Evolutionary conservation across 1,140 invertebrate genomes (phyloP), one percentile per base, ranked within the genome.

Genomic region (Anastatus disparis): DNA sequence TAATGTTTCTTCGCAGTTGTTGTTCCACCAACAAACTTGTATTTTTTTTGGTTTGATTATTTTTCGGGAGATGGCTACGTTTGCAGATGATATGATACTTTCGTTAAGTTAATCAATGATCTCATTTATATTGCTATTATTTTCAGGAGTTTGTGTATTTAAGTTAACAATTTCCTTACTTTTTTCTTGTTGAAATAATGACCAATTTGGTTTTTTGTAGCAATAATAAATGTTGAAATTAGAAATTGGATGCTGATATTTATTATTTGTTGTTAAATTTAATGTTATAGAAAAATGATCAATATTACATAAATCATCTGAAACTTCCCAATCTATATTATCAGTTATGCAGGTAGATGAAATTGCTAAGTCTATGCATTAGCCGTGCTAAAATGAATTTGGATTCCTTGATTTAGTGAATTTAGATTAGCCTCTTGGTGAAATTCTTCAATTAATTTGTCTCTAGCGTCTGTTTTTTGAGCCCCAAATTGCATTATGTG

Each of bases 1-100:
- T 9, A 75, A n/a, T 42, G 76, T 75, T 20, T 50, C 63, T 59
- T 73, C 40, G 64, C 81, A 82, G 27, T 80, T 70, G 12, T 75
- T 53, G 53, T 79, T 80, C 78, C 79, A 81, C 81, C 82, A 82
- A 15, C 77, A 75, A 17, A 81, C 70, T 68, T 72, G 59, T 13
- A 70, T 71, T 69, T 76, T 77, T 35, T 20, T 59, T 9, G 40
- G 22, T 26, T 42, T 74, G 0, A 65, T 50, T 62, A 46, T 76
- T 56, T 70, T 75, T 74, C 71, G 71, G 0, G 75, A 69, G 38
- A 78, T 81, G 20, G 73, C 27, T 68, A 50, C 46, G 13, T 72
- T 55, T 20, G n/a, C n/a, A n/a, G n/a, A n/a, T n/a, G n/a, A n/a
- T n/a, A n/a, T n/a, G n/a, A n/a, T n/a, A n/a, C n/a, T n/a, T n/a